Base-by-base conservation (phyloP, 2,888 invertebrate species). In the Andrena trimmerana region DNA sequence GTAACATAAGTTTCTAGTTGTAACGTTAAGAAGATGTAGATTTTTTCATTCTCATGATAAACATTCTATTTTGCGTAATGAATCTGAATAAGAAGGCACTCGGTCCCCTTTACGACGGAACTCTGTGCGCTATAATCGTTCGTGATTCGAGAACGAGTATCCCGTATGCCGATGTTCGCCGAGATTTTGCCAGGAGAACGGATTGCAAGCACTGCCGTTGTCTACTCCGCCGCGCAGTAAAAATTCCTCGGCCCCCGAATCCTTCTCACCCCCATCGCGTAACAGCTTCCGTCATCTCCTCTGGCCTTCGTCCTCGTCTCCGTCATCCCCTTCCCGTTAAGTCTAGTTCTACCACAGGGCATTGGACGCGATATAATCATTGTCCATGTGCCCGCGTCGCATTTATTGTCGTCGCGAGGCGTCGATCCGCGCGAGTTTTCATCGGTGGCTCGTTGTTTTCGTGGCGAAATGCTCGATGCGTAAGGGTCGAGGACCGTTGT, bases 401-500 rank as follows among this genome's bases (percentile, higher is more conserved):
- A 27, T 27, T n/a, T 42, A 13, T 7, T n/a, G 16, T 31, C 20
- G 33, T 42, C 31, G 75, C 52, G 36, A 52, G 60, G 42, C 36
- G 52, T 78, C 36, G 16, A 63, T 8, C 54, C n/a, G 16, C 16
- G 16, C 50, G 27, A 42, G 52, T 65, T 80, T 31, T 31, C 24
- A 20, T 60, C 27, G 8, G 48, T 2, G 67, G 42, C 10, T 50
- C 48, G 48, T 31, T 13, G 92, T 93, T 91, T 88, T 93, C 92
- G 90, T 91, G 93, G 93, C 90, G 90, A 94, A 92, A 90, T 89
- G 88, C 91, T 92, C 85, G 87, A 87, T 83, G 85, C 92, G 94
- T 94, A 94, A 94, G 93, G 94, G 94, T 93, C 93, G 94, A 94
- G 94, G 94, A 94, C 90, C 94, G 93, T 89, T 92, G 93, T 94